phyloP scores from a whole-genome alignment of 2,888 invertebrate species.

The Aphodius granarius region DNA sequence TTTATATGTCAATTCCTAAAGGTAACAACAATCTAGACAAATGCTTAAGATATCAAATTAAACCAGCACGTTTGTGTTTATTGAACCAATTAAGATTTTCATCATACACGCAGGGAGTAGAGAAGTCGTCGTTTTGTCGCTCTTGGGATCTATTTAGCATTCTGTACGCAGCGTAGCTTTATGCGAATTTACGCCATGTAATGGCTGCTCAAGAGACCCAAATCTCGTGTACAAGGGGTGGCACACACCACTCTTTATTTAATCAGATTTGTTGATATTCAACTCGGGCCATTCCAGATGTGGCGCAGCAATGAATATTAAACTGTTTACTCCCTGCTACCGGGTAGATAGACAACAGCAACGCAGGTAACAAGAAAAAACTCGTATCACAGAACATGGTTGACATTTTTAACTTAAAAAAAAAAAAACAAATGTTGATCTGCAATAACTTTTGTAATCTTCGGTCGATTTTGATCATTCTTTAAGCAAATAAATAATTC shows the following conservation, averaged over 20 bases:
- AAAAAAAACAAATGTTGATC: too few species aligned
- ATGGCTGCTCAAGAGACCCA: background rate
- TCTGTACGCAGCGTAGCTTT: background rate
- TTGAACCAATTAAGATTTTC: background rate
- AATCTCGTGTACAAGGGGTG: background rate
- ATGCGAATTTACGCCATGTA: background rate
- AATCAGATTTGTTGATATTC: background rate
- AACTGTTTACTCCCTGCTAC: background rate
- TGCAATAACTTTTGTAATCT: too few species aligned
- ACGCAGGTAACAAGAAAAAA: too few species aligned
- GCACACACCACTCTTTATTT: background rate
- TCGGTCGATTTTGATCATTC: too few species aligned
- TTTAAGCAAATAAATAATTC: too few species aligned
- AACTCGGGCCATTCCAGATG: background rate
- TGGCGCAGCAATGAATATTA: background rate
- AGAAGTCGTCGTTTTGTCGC: background rate
- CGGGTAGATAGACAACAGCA: too few species aligned
- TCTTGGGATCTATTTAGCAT: background rate
- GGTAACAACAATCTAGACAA: too few species aligned
- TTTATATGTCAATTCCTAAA: too few species aligned
- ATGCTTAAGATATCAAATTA: too few species aligned
- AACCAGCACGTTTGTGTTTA: too few species aligned
- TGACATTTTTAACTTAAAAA: too few species aligned
- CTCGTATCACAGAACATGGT: too few species aligned
- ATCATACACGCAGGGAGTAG: background rate